A percentile compares a stretch with the other conserved stretches of the same genome.
phyloP scores from a whole-genome alignment of 2,797 vertebrate genomes.

The Buphagus erythrorhynchus region DNA sequence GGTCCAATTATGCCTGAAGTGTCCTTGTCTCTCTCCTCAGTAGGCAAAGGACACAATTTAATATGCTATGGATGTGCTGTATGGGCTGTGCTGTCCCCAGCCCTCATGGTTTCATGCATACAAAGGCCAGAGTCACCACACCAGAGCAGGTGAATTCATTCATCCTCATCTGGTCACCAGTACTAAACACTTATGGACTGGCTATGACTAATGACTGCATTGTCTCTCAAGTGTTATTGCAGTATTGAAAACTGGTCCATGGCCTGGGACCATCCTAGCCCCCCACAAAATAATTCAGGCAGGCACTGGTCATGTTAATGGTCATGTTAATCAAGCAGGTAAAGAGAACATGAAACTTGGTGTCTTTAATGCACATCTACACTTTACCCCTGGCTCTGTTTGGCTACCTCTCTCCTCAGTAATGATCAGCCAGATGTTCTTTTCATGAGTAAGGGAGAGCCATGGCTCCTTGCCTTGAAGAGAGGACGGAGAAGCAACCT shows the following conservation, averaged over 20 bases:
- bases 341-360: not conserved
- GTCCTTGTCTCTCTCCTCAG: not conserved
- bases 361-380: not conserved
- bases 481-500: not conserved
- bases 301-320: not conserved
- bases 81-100: not conserved
- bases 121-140: not conserved
- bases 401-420: not conserved
- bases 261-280: not conserved
- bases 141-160: not conserved
- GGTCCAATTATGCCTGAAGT: not conserved
- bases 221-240: not conserved
- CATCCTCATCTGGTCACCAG: not conserved
- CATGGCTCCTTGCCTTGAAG: not conserved
- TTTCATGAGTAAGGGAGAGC: not conserved
- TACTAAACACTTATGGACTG: accelerated
- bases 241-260: not conserved
- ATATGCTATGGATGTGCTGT: not conserved
- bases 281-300: not conserved
- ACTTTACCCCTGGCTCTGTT: not conserved
- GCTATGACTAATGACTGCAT: no score
- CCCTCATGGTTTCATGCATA: not conserved
- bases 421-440: not conserved
- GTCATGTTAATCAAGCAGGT: not conserved
- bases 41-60: not conserved